Evolutionary conservation across 2,797 vertebrate species (phyloP).

Genomic region (Intellagama lesueurii): DNA sequence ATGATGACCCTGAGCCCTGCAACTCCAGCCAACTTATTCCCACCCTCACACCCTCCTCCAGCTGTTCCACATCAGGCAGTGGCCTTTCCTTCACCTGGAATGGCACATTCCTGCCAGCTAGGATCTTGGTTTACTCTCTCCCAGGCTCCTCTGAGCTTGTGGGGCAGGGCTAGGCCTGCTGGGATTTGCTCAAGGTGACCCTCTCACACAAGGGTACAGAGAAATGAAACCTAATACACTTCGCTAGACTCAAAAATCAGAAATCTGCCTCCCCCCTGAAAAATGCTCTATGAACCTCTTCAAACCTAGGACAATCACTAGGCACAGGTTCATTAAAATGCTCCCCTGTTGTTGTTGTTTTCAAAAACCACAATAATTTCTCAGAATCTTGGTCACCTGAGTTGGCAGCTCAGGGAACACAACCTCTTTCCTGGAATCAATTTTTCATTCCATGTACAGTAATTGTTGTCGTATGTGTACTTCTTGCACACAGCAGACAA

Average conservation of each 20-base stretch:
- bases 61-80: too few relatives aligned
- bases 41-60: too few relatives aligned
- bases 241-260: neutral
- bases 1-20: too few relatives aligned
- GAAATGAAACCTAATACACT: neutral
- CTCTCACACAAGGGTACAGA: too few relatives aligned
- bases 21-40: too few relatives aligned
- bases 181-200: too few relatives aligned
- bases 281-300: neutral
- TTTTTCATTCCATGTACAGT: neutral
- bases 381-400: neutral
- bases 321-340: neutral
- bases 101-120: too few relatives aligned
- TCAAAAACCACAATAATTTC: neutral
- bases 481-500: neutral
- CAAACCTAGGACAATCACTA: neutral
- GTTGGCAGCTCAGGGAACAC: neutral
- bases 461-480: constrained; percentile 12
- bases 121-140: too few relatives aligned
- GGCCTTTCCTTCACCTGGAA: too few relatives aligned
- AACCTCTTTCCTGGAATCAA: neutral
- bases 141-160: too few relatives aligned
- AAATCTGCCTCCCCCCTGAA: neutral
- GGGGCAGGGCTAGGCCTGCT: too few relatives aligned
- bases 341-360: neutral